phyloP scores from a whole-genome alignment of 2,888 invertebrate species.

The Limnephilus lunatus region DNA sequence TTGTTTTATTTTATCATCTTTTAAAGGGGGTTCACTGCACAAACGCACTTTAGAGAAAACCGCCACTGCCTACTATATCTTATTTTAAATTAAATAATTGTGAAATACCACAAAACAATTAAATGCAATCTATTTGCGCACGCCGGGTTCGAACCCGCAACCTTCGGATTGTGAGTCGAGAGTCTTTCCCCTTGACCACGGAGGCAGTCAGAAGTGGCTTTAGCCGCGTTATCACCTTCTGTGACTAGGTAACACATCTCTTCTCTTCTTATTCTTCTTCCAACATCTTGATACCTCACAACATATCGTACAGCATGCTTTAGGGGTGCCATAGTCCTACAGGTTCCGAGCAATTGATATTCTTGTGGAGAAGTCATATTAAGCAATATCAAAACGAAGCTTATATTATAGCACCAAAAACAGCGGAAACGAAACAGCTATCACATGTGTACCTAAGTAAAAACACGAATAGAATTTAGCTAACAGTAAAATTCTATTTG shows the following conservation, averaged over 20 bases:
- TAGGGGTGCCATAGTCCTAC: background rate
- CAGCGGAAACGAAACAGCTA: background rate
- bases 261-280: background rate
- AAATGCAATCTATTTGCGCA: too few species aligned
- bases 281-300: background rate
- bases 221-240: background rate
- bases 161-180: too few species aligned
- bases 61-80: too few species aligned
- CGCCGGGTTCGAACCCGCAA: too few species aligned
- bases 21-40: too few species aligned
- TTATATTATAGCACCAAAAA: too few species aligned
- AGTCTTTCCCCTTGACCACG: too few species aligned
- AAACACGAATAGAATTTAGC: background rate
- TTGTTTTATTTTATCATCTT: too few species aligned
- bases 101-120: too few species aligned
- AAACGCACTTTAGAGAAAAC: too few species aligned
- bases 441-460: background rate
- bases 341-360: background rate
- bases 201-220: background rate
- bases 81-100: too few species aligned
- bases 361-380: background rate
- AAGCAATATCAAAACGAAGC: background rate
- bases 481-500: background rate
- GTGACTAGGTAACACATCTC: background rate
- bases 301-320: background rate